phyloP scores from a whole-genome alignment of 2,888 invertebrate genomes.

The Mythimna lalbum region DNA sequence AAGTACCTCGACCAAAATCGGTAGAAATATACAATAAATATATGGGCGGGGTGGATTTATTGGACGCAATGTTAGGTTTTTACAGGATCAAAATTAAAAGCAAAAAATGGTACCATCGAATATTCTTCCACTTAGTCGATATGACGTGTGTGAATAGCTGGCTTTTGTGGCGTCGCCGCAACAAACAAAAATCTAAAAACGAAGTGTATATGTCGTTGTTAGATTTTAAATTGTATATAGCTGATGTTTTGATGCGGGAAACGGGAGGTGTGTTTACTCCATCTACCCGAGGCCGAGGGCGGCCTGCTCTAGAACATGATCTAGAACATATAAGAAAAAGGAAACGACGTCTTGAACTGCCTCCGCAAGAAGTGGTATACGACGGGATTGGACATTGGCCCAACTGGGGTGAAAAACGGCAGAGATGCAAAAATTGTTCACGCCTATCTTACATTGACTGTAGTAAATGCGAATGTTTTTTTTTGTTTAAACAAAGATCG shows the following conservation, averaged over 20 bases:
- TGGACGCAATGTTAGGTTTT: background rate
- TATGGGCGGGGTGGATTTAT: background rate
- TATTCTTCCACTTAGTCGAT: background rate
- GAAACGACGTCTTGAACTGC: too few species aligned
- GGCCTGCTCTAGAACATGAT: background rate
- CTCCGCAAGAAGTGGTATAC: too few species aligned
- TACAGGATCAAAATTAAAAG: background rate
- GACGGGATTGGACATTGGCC: too few species aligned
- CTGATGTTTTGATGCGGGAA: constrained; percentile 8
- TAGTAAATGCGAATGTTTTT: too few species aligned
- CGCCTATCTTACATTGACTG: too few species aligned
- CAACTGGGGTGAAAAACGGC: too few species aligned
- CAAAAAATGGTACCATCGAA: background rate
- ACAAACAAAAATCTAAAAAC: constrained; percentile 6
- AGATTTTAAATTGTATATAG: constrained; percentile 7
- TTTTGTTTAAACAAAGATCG: too few species aligned
- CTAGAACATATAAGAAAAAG: too few species aligned
- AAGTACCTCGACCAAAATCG: background rate
- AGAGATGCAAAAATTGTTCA: too few species aligned
- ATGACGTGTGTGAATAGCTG: background rate
- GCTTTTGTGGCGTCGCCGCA: background rate
- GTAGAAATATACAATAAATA: background rate
- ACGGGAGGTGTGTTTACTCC: constrained; percentile 1
- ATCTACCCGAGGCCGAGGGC: constrained; percentile 2
- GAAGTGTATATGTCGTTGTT: constrained; percentile 7